Evolutionary conservation across 2,113 vertebrate species (phyloP).

Genomic region (Semnornis frantzii): DNA sequence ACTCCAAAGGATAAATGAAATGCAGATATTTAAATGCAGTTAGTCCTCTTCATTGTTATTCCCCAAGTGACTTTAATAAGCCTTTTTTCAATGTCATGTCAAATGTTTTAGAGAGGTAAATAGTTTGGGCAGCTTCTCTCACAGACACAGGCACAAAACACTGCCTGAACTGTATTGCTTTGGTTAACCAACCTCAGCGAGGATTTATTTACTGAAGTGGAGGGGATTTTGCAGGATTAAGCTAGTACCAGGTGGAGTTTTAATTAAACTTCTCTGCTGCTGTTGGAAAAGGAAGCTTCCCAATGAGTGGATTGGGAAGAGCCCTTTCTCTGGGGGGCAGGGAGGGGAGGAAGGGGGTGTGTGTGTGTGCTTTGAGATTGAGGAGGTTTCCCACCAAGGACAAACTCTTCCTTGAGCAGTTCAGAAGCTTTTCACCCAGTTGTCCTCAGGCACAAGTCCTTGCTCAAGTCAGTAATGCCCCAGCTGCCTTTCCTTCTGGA

Average conservation of each 20-base stretch:
- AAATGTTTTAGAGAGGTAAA: not conserved
- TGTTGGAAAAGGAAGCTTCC: not conserved
- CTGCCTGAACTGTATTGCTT: not conserved
- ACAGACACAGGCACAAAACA: not conserved
- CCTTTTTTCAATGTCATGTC: not conserved
- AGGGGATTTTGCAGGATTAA: conserved; percentile 42
- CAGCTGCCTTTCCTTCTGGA: not conserved
- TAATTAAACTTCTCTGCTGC: conserved; percentile 36
- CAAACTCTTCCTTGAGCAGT: not conserved
- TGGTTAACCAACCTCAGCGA: not conserved
- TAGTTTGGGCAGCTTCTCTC: not conserved
- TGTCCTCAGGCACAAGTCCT: not conserved
- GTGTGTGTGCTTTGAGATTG: not conserved
- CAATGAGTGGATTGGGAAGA: not conserved
- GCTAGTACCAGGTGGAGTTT: conserved; percentile 14
- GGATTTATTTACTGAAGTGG: conserved; percentile 3
- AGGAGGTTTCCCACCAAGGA: not conserved
- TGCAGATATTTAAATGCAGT: not conserved
- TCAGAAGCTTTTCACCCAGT: not conserved
- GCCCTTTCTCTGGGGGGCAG: not conserved
- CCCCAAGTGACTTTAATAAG: not conserved
- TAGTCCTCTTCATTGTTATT: not conserved
- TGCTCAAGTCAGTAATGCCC: not conserved
- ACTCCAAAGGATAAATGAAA: not conserved
- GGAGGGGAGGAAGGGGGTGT: not conserved